Base-by-base conservation (phyloP, 2,113 vertebrate species). In the Osmerus mordax region DNA sequence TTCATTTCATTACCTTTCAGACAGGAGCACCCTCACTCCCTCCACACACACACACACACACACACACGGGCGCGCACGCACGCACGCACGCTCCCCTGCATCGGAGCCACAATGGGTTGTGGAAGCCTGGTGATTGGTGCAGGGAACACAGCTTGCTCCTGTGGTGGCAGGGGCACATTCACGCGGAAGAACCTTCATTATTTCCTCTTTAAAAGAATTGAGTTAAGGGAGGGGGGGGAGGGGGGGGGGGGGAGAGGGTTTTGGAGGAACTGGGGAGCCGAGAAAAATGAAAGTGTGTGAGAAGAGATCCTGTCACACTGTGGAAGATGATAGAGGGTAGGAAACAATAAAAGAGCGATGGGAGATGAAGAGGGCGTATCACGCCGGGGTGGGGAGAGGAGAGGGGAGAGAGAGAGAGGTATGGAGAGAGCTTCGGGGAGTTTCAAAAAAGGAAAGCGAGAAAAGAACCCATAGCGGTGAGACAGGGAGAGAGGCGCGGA, bases 1-100 rank as follows among this genome's bases (percentile, higher is more conserved):
- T 86, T 89, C 81, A 88, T 89, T 87, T 83, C 71, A 87, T 85
- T 87, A 82, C 78, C 81, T 81, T 79, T 80, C 68, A 84, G 73
- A 78, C 68, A 79, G 71, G 80, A 74, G 41, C 67, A 28, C 71
- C 65, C 36, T 25, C 19, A 75, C 67, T 32, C 29, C 29, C 5
- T 32, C 29, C 36, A 41, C 36, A 41, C 36, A 41, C 36, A 41
- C 36, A 1, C 36, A 41, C 36, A 8, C 36, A 8, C 36, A 8
- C 36, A 41, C 36, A 8, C 36, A 41, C 36, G 1, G 6, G 8
- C 36, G 8, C 36, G 8, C 36, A 41, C 36, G 8, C 36, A 41
- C 36, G 8, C 36, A 6, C 7, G 72, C 3, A 0, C 0, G 15
- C 16, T 41, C 9, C 9, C 21, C 41, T 67, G 65, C 14, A 21